Percentiles rank a stretch among this genome's conserved stretches.
Conservation (phyloP, 2,888 invertebrate species). For the Molorchus minor region DNA sequence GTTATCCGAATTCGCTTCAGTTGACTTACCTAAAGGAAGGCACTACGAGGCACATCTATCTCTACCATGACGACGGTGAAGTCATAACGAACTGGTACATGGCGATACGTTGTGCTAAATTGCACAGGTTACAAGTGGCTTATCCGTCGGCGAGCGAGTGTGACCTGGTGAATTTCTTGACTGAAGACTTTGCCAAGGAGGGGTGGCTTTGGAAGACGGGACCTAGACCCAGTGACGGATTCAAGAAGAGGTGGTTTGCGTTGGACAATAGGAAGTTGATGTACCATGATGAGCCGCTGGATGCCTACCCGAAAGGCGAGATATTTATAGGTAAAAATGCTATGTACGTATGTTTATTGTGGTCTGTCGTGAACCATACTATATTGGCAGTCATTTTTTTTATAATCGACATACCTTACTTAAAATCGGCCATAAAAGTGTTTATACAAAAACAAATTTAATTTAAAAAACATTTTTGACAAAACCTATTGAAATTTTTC, state of each 20-base stretch:
- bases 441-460: no score
- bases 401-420: no score
- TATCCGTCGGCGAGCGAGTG: constrained; percentile 80
- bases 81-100: constrained; percentile 83
- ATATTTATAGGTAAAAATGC: constrained; percentile 77
- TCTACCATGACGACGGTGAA: constrained; percentile 87
- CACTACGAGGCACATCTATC: constrained; percentile 85
- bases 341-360: no score
- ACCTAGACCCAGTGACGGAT: constrained; percentile 81
- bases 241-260: constrained; percentile 88
- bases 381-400: no score
- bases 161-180: constrained; percentile 76
- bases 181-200: constrained; percentile 85
- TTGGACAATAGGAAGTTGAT: constrained; percentile 89
- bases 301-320: constrained; percentile 90
- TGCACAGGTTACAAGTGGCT: constrained; percentile 82
- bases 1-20: constrained; percentile 77
- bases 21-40: constrained; percentile 87
- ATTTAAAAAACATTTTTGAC: no score
- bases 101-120: constrained; percentile 77
- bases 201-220: constrained; percentile 93
- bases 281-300: constrained; percentile 89
- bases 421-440: no score
- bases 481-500: no score
- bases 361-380: no score